Percentiles rank a stretch among this genome's conserved stretches.
Conservation (phyloP, 2,113 vertebrate species). For the Cryptoleucopteryx plumbea region DNA sequence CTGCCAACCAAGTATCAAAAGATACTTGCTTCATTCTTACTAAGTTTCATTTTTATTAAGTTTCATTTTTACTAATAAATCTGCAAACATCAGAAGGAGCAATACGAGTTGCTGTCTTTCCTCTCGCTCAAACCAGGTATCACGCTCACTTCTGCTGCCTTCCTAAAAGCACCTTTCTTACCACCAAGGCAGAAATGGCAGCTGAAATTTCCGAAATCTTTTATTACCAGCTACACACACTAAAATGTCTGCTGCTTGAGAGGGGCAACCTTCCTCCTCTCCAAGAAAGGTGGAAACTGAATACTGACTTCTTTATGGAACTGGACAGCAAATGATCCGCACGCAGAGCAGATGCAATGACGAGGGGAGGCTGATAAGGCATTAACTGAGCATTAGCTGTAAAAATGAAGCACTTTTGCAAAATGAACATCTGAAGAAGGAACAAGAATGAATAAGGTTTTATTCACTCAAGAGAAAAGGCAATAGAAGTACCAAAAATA, state of each 20-base stretch:
- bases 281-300: neutral
- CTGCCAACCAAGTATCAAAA: neutral
- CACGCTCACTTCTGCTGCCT: neutral
- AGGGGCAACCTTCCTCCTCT: neutral
- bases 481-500: neutral
- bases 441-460: neutral
- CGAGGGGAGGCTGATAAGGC: neutral
- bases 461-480: neutral
- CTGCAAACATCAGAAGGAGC: neutral
- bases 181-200: neutral
- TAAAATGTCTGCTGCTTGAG: neutral
- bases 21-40: neutral
- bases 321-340: neutral
- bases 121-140: neutral
- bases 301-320: neutral
- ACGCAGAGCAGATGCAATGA: neutral
- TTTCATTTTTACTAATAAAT: neutral
- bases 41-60: neutral
- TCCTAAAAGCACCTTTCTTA: neutral
- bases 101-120: neutral
- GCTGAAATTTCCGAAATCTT: neutral
- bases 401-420: neutral
- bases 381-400: neutral
- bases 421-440: neutral
- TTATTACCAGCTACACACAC: neutral